These are phyloP conservation scores for Rhinoraja longicauda DNA, from an alignment of 2,797 vertebrate species.

Conservation along the genomic window DNA sequence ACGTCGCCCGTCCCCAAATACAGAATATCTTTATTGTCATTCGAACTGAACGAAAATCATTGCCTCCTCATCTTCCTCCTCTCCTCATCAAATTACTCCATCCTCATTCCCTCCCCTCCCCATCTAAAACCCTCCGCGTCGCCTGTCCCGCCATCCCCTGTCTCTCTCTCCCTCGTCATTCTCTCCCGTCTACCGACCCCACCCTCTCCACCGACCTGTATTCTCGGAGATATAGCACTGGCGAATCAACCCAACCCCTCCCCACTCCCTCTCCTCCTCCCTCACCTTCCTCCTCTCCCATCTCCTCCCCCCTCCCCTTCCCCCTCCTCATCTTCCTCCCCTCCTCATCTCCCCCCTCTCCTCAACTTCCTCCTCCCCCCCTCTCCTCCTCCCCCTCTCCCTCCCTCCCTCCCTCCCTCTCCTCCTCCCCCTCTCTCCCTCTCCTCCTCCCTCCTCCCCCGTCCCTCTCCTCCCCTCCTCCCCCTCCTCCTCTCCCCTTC, in stretches of 20 bases:
- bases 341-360: slow-evolving; percentile 6
- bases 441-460: slow-evolving; percentile 43
- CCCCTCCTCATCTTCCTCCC: slow-evolving; percentile 37
- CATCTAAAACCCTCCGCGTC: no score
- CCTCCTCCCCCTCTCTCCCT: slow-evolving; percentile 44
- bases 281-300: slow-evolving; percentile 47
- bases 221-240: slow-evolving; percentile 41
- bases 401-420: slow-evolving; percentile 47
- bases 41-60: no score
- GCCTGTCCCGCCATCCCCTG: no score
- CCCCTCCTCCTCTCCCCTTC: slow-evolving; percentile 22
- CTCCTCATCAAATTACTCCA: slow-evolving; percentile 39
- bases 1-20: slow-evolving; percentile 46
- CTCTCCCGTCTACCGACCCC: slow-evolving; percentile 39
- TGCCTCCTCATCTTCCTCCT: slow-evolving; percentile 41
- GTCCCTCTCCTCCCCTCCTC: slow-evolving; percentile 38
- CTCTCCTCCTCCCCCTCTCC: slow-evolving; percentile 37
- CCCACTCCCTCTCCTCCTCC: slow-evolving; percentile 44
- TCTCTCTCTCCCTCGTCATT: no score
- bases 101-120: no score
- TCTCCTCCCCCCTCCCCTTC: slow-evolving; percentile 36
- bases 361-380: slow-evolving; percentile 49
- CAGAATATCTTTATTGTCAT: no score
- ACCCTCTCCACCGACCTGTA: slow-evolving; percentile 39
- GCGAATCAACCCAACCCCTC: slow-evolving; percentile 44